Percentiles rank a stretch among this genome's conserved stretches.
Evolutionary conservation across 1,140 invertebrate species (phyloP).

Genomic region (Platyura marginata): DNA sequence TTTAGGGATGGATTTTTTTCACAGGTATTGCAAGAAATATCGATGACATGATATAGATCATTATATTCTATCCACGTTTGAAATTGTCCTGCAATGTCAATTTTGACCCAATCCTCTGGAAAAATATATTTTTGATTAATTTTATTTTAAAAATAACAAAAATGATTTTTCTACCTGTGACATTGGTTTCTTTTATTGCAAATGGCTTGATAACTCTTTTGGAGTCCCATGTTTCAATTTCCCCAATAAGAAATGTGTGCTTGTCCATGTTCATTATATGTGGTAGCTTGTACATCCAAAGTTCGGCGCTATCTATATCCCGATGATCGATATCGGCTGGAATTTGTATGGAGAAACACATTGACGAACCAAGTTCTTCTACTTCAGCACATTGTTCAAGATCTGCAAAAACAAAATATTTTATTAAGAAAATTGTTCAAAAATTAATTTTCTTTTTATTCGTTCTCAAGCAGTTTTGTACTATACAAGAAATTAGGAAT

Average conservation of each 20-base stretch:
- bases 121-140: slow-evolving; percentile 3
- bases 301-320: slow-evolving; percentile 48
- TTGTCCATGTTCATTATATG: slow-evolving; percentile 34
- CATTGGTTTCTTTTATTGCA: neutral
- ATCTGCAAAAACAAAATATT: too few relatives aligned
- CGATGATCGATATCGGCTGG: slow-evolving; percentile 47
- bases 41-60: slow-evolving; percentile 42
- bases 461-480: too few relatives aligned
- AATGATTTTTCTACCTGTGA: neutral
- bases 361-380: slow-evolving; percentile 26
- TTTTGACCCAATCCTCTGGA: slow-evolving; percentile 61
- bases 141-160: too few relatives aligned
- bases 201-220: slow-evolving; percentile 32
- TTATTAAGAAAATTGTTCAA: too few relatives aligned
- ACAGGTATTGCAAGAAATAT: slow-evolving; percentile 58
- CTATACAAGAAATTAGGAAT: too few relatives aligned
- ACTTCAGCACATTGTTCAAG: slow-evolving; percentile 1
- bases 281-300: slow-evolving; percentile 58
- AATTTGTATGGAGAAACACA: slow-evolving; percentile 48
- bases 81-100: slow-evolving; percentile 51
- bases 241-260: slow-evolving; percentile 59
- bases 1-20: slow-evolving; percentile 27
- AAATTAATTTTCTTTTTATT: too few relatives aligned
- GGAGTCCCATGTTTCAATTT: slow-evolving; percentile 54
- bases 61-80: slow-evolving; percentile 50